Evolutionary conservation across 2,113 vertebrate species (phyloP).

Genomic region (Muntiacus reevesi): DNA sequence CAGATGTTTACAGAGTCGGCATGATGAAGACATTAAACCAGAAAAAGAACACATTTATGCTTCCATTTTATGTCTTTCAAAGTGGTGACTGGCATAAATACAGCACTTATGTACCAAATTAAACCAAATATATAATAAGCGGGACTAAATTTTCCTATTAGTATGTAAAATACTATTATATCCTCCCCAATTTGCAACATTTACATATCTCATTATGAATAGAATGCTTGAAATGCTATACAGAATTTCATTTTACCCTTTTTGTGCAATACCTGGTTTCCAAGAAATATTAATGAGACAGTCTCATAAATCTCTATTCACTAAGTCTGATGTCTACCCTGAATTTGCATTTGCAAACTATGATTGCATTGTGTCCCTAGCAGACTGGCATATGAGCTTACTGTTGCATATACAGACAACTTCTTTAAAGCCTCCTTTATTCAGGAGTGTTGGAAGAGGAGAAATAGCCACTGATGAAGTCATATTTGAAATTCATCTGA

Average conservation of each 20-base stretch:
- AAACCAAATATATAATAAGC: not conserved
- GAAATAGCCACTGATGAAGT: constrained; percentile 42
- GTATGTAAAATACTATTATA: constrained; percentile 20
- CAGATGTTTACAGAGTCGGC: not conserved
- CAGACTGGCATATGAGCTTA: constrained; percentile 41
- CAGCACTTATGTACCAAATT: not conserved
- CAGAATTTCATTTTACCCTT: constrained; percentile 40
- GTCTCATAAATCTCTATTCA: constrained; percentile 51
- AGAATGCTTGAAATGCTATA: constrained; percentile 22
- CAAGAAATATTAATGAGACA: constrained; percentile 44
- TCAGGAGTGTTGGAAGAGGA: constrained; percentile 58
- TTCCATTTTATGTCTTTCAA: constrained; percentile 42
- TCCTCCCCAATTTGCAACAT: constrained; percentile 2
- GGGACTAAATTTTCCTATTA: not conserved
- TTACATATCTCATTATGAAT: constrained; percentile 49
- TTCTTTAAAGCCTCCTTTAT: constrained; percentile 58
- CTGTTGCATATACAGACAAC: constrained; percentile 32
- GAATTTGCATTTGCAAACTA: constrained; percentile 52
- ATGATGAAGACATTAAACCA: constrained; percentile 30
- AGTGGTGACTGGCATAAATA: constrained; percentile 9
- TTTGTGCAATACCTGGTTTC: constrained; percentile 38
- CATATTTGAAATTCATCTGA: constrained; percentile 71
- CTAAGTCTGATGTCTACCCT: not conserved
- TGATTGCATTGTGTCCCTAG: constrained; percentile 37
- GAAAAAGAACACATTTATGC: constrained; percentile 43